Percentiles rank a stretch among this genome's conserved stretches.
These are phyloP conservation scores for Dasysyrphus albostriatus DNA, from an alignment of 2,888 invertebrate species.

Conservation along the genomic window DNA sequence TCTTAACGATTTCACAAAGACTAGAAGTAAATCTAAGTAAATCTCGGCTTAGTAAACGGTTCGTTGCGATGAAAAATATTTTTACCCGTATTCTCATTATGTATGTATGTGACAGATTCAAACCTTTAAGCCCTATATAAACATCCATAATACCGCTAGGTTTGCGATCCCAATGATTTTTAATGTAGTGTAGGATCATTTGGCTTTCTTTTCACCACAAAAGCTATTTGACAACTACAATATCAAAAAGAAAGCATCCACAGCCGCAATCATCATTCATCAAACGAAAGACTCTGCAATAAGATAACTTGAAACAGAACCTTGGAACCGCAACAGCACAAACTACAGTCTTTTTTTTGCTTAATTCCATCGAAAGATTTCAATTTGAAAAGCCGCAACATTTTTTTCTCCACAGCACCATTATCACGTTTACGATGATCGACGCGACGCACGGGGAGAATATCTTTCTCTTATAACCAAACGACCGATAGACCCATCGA, in stretches of 20 bases:
- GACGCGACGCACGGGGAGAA: constrained; percentile 24
- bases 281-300: constrained; percentile 60
- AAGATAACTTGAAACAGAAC: constrained; percentile 39
- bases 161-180: constrained; percentile 42
- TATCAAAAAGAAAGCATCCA: constrained; percentile 43
- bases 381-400: constrained; percentile 64
- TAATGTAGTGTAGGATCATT: constrained; percentile 46
- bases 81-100: background rate
- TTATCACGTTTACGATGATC: background rate
- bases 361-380: constrained; percentile 58
- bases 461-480: constrained; percentile 31
- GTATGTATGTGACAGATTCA: constrained; percentile 15
- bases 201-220: constrained; percentile 51
- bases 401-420: constrained; percentile 19
- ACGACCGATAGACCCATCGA: constrained; percentile 66
- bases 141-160: constrained; percentile 66
- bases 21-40: too few species aligned
- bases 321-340: constrained; percentile 30
- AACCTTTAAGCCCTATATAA: constrained; percentile 68
- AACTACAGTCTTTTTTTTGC: constrained; percentile 18
- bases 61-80: background rate
- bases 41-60: too few species aligned
- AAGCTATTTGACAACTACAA: background rate
- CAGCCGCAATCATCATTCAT: constrained; percentile 40
- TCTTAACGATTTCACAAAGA: too few species aligned